These are phyloP conservation scores for Desoria tigrina DNA, from an alignment of 2,888 invertebrate genomes.

Conservation along the genomic window DNA sequence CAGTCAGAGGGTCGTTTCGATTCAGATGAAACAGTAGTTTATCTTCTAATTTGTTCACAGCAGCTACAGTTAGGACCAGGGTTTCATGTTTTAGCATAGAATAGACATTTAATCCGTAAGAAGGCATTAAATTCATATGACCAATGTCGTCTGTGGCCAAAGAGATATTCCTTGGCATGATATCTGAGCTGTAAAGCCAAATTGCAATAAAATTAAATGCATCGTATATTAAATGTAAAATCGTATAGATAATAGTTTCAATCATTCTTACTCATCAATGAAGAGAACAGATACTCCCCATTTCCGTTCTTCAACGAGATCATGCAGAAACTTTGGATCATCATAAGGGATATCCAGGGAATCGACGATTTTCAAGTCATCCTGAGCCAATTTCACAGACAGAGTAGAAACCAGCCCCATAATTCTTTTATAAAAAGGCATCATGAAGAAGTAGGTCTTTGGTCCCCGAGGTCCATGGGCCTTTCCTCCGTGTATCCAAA, in stretches of 20 bases:
- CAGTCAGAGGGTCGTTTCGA: conserved; percentile 57
- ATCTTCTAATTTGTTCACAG: conserved; percentile 81
- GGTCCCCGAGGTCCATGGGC: conserved; percentile 88
- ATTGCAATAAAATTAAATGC: conserved; percentile 5
- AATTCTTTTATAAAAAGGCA: conserved; percentile 75
- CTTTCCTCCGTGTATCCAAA: conserved; percentile 80
- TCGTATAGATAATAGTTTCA: too few species aligned
- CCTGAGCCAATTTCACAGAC: conserved; percentile 87
- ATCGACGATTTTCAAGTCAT: conserved; percentile 89
- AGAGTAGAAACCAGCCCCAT: conserved; percentile 79
- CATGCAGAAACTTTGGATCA: conserved; percentile 73
- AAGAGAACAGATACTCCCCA: conserved; percentile 97
- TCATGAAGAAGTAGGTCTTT: conserved; percentile 88
- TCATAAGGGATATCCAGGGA: conserved; percentile 81
- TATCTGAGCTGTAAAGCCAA: conserved; percentile 71
- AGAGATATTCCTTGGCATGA: conserved; percentile 84
- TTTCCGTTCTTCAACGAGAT: conserved; percentile 77
- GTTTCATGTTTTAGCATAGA: conserved; percentile 97
- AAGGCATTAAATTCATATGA: conserved; percentile 91
- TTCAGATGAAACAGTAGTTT: conserved; percentile 71
- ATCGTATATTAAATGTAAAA: too few species aligned
- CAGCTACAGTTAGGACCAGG: conserved; percentile 79
- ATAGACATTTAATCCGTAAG: conserved; percentile 87
- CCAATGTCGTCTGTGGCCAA: conserved; percentile 75
- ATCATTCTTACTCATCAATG: conserved; percentile 76